Percentiles rank a stretch among this genome's conserved stretches.
Evolutionary conservation across 2,888 invertebrate species (phyloP).

Genomic region (Eurois occulta): DNA sequence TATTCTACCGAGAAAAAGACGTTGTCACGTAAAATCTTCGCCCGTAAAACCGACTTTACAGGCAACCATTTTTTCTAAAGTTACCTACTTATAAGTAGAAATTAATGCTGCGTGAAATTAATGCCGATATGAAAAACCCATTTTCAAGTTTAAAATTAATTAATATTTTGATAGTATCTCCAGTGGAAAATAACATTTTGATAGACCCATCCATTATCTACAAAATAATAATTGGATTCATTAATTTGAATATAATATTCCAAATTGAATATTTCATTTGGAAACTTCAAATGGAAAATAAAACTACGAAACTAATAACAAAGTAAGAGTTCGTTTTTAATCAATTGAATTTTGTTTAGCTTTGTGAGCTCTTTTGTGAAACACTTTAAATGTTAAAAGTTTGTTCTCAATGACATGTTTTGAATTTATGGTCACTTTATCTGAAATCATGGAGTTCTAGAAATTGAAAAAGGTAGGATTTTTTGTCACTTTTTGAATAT

Average conservation of each 20-base stretch:
- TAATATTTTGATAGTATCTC: constrained; percentile 10
- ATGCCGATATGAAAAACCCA: not conserved
- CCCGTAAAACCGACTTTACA: no score
- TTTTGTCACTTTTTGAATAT: not conserved
- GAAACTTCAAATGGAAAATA: constrained; percentile 41
- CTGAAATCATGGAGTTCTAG: not conserved
- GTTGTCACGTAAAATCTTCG: no score
- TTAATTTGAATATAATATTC: constrained; percentile 33
- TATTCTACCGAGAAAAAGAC: no score
- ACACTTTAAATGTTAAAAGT: constrained; percentile 39
- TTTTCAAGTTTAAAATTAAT: constrained; percentile 15
- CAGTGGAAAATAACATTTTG: constrained; percentile 26
- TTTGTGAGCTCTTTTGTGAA: constrained; percentile 17
- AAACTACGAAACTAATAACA: constrained; percentile 39
- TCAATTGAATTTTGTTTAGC: constrained; percentile 63
- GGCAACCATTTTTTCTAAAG: not conserved
- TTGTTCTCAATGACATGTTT: constrained; percentile 24
- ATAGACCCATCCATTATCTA: constrained; percentile 20
- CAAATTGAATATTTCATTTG: constrained; percentile 37
- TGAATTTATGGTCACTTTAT: constrained; percentile 26
- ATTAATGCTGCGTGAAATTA: not conserved
- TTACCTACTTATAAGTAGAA: not conserved
- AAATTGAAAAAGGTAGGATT: not conserved
- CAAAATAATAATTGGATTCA: constrained; percentile 35
- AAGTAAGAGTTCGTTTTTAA: constrained; percentile 67